Conservation (phyloP, 2,797 vertebrate species). For the Ctenopoma multispine region DNA sequence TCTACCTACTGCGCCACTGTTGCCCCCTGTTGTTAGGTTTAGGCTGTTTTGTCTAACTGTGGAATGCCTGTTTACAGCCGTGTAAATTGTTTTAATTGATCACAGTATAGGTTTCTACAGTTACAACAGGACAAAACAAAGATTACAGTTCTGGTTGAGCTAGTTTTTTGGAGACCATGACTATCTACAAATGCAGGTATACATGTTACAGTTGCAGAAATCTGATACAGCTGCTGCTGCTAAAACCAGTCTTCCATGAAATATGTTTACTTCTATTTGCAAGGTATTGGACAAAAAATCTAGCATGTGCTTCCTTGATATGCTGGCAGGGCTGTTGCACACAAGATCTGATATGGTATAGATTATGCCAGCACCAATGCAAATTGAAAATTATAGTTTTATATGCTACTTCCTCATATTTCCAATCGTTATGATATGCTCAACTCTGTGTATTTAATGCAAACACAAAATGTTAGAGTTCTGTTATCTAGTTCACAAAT, state of each 20-base stretch:
- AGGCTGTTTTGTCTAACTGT: neutral
- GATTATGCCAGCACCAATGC: neutral
- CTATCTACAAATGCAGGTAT: constrained; percentile 26
- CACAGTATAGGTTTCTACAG: neutral
- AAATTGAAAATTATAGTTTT: neutral
- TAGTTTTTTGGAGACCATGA: constrained; percentile 29
- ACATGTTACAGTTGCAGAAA: constrained; percentile 17
- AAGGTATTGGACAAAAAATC: constrained; percentile 13
- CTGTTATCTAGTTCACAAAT: neutral
- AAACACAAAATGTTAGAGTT: neutral
- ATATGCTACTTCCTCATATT: too few species aligned
- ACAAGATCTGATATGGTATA: neutral
- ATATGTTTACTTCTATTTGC: constrained; percentile 43
- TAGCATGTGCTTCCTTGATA: constrained; percentile 9
- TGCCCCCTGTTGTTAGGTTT: neutral
- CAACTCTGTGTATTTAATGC: neutral
- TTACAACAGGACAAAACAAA: constrained; percentile 6
- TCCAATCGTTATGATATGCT: too few species aligned
- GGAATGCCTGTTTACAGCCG: neutral
- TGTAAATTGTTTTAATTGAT: neutral
- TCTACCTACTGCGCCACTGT: too few species aligned
- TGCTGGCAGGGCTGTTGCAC: neutral
- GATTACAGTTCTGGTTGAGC: constrained; percentile 33
- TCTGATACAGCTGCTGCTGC: constrained; percentile 18
- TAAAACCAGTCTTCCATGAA: constrained; percentile 45